Conservation (phyloP, 30 jellyfish, hydroid and myxozoan genomes). For the Catostylus mosaicus region DNA sequence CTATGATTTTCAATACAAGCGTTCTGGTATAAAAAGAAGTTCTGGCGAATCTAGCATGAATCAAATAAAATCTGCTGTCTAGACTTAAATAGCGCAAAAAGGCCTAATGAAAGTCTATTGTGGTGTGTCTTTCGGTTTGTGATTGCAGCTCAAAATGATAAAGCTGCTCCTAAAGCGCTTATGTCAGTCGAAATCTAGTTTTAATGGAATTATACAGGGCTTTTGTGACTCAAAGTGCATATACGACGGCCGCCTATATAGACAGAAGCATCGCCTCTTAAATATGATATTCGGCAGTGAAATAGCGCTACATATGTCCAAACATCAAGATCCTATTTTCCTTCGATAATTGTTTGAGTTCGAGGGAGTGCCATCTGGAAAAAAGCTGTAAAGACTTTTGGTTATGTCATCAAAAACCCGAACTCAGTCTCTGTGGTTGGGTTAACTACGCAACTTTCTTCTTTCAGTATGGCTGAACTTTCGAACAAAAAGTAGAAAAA, state of each 20-base stretch:
- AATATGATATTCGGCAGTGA: slow-evolving; percentile 1
- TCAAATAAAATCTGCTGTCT: slow-evolving; percentile 33
- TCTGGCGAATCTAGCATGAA: slow-evolving; percentile 7
- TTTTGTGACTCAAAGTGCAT: slow-evolving; percentile 43
- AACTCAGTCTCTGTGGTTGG: too few relatives aligned
- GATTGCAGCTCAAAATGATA: slow-evolving; percentile 58
- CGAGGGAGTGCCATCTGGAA: slow-evolving; percentile 14
- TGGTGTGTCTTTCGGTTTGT: slow-evolving; percentile 45
- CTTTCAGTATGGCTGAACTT: too few relatives aligned
- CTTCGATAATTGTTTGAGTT: neutral
- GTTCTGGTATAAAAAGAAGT: too few relatives aligned
- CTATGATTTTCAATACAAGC: too few relatives aligned
- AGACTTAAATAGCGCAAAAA: slow-evolving; percentile 43
- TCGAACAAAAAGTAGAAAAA: too few relatives aligned
- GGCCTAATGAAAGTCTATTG: slow-evolving; percentile 52
- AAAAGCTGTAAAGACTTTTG: too few relatives aligned
- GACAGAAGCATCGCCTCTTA: neutral
- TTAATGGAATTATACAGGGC: slow-evolving; percentile 64
- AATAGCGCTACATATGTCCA: slow-evolving; percentile 19
- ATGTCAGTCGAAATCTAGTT: slow-evolving; percentile 65
- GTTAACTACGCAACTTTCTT: too few relatives aligned
- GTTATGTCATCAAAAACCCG: too few relatives aligned
- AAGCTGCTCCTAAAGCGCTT: slow-evolving; percentile 75
- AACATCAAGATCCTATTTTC: neutral
- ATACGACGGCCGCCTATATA: slow-evolving; percentile 48